phyloP scores from a whole-genome alignment of 2,797 vertebrate species.

The Gila robusta region DNA sequence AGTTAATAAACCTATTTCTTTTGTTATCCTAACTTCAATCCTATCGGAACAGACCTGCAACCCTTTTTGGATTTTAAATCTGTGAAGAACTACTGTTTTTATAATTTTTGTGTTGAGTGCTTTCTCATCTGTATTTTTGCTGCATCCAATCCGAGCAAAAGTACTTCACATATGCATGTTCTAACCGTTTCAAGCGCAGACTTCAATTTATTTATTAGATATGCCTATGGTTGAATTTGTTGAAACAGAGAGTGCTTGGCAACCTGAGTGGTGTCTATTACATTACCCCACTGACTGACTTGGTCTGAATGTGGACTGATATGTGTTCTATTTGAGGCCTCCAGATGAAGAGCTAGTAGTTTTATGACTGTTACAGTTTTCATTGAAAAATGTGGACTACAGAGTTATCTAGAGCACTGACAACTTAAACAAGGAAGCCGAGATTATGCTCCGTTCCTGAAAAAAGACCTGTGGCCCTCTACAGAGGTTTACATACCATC shows the following conservation, averaged over 20 bases:
- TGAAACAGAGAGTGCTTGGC: not conserved
- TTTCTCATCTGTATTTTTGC: not conserved
- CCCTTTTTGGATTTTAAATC: not conserved
- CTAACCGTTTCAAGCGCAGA: not conserved
- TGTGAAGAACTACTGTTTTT: not conserved
- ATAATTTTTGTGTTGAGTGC: not conserved
- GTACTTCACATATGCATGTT: not conserved
- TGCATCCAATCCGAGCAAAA: not conserved
- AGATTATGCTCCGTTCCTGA: not conserved
- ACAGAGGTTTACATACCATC: constrained; percentile 20
- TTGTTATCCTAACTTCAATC: not conserved
- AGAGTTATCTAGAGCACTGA: not conserved
- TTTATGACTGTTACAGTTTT: not conserved
- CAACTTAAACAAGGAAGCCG: not conserved
- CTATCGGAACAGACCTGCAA: not conserved
- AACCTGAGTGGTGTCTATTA: constrained; percentile 4
- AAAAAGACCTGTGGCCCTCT: not conserved
- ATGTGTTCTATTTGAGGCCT: constrained; percentile 27
- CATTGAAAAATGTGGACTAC: not conserved
- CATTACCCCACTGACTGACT: not conserved
- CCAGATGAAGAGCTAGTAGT: not conserved
- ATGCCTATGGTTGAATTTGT: not conserved
- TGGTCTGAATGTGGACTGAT: constrained; percentile 1
- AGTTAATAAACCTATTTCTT: not conserved
- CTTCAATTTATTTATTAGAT: not conserved